Evolutionary conservation across 2,113 vertebrate species (phyloP).

Genomic region (Colaptes auratus): DNA sequence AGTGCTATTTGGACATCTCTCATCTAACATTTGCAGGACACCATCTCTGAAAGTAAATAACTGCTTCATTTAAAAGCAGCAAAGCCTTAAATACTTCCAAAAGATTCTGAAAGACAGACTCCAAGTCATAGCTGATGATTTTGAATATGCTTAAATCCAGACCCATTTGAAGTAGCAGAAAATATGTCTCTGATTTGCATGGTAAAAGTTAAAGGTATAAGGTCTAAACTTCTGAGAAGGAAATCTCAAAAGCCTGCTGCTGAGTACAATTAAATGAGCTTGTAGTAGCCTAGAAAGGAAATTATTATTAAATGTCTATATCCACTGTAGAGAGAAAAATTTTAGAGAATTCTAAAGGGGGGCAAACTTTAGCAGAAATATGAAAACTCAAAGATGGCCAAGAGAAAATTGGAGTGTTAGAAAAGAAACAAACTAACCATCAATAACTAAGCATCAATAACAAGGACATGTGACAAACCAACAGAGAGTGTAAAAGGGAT

Average conservation of each 20-base stretch:
- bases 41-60: not conserved
- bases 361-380: not conserved
- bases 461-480: not conserved
- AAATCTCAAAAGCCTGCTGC: not conserved
- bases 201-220: not conserved
- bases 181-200: not conserved
- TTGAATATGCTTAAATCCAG: not conserved
- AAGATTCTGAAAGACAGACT: not conserved
- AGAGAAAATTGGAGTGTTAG: not conserved
- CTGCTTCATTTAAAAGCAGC: not conserved
- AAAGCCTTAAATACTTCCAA: not conserved
- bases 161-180: not conserved
- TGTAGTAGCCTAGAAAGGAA: not conserved
- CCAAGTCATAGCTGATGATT: not conserved
- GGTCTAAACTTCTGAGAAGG: not conserved
- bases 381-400: not conserved
- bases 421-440: not conserved
- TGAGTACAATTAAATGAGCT: not conserved
- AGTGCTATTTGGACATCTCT: not conserved
- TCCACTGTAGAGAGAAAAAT: not conserved
- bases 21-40: not conserved
- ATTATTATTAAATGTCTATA: not conserved
- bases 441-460: not conserved
- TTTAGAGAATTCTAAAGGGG: fast-evolving
- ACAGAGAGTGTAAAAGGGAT: not conserved